Conservation (phyloP, 1,140 invertebrate species). For the Temnothorax nylanderi region DNA sequence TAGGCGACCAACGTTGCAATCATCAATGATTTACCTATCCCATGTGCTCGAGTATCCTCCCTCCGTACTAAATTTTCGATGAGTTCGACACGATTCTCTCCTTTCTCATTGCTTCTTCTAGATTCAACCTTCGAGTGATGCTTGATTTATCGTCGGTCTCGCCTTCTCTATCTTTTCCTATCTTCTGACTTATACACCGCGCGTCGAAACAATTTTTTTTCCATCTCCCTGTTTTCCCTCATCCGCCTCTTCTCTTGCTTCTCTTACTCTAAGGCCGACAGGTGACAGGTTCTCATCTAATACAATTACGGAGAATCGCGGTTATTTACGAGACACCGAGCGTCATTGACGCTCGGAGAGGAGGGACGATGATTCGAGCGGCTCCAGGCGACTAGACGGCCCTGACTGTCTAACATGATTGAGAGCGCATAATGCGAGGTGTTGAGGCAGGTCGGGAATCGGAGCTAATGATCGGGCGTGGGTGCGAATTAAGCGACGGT, state of each 20-base stretch:
- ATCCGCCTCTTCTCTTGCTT: not conserved
- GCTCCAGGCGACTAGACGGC: constrained; percentile 63
- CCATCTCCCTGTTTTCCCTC: constrained; percentile 1
- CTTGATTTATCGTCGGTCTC: constrained; percentile 75
- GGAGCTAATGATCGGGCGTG: constrained; percentile 81
- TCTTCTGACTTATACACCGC: not conserved
- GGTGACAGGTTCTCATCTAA: constrained; percentile 82
- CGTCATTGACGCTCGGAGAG: constrained; percentile 67
- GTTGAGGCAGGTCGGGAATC: constrained; percentile 79
- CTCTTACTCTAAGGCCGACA: constrained; percentile 25
- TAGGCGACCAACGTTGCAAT: constrained; percentile 71
- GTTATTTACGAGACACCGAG: constrained; percentile 81
- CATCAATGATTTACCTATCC: constrained; percentile 71
- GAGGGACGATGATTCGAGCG: constrained; percentile 52
- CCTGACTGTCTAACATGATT: constrained; percentile 75
- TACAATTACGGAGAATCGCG: constrained; percentile 80
- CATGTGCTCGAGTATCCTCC: constrained; percentile 19
- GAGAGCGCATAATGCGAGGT: constrained; percentile 82
- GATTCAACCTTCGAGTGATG: constrained; percentile 67
- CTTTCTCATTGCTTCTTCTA: constrained; percentile 8
- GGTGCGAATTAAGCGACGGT: constrained; percentile 79
- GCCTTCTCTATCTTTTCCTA: constrained; percentile 35
- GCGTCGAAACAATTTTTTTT: not conserved
- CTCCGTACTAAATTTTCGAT: constrained; percentile 8
- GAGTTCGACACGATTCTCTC: not conserved